phyloP scores from a whole-genome alignment of 2,888 invertebrate species.

The Drosophila mimetica region DNA sequence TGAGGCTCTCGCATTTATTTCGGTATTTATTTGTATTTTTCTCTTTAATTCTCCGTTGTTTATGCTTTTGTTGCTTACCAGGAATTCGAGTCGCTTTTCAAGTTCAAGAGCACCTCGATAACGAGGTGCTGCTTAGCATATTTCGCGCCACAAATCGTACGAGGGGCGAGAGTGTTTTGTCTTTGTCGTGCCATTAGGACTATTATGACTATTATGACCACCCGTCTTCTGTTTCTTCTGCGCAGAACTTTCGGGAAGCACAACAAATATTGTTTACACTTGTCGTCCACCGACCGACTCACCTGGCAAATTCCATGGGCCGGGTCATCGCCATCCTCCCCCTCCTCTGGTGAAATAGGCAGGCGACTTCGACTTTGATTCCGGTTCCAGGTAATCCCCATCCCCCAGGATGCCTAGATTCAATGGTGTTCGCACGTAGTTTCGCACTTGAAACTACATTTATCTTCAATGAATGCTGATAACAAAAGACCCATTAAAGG shows the following conservation, averaged over 20 bases:
- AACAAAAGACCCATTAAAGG: background rate
- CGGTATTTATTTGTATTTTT: conserved; percentile 25
- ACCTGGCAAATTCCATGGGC: conserved; percentile 12
- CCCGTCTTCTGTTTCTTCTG: conserved; percentile 12
- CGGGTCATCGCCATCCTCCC: conserved; percentile 14
- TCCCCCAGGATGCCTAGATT: conserved; percentile 3
- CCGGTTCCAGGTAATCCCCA: background rate
- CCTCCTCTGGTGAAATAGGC: background rate
- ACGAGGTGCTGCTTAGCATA: conserved; percentile 55
- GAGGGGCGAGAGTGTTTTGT: background rate
- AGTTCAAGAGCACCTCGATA: conserved; percentile 68
- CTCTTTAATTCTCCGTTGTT: conserved; percentile 33
- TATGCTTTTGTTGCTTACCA: conserved; percentile 46
- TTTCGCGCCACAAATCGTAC: background rate
- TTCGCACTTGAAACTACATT: conserved; percentile 2
- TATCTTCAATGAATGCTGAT: background rate
- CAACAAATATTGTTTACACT: conserved; percentile 50
- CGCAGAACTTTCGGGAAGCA: conserved; percentile 59
- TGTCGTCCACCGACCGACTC: conserved; percentile 4
- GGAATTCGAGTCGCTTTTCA: conserved; percentile 66
- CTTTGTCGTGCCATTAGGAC: conserved; percentile 33
- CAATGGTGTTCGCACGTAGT: background rate
- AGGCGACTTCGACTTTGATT: background rate
- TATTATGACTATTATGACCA: too few species aligned
- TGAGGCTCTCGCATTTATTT: conserved; percentile 34